A percentile compares a stretch with the other conserved stretches of the same genome.
phyloP scores from a whole-genome alignment of 1,140 invertebrate species.

The Lepidostoma basale region DNA sequence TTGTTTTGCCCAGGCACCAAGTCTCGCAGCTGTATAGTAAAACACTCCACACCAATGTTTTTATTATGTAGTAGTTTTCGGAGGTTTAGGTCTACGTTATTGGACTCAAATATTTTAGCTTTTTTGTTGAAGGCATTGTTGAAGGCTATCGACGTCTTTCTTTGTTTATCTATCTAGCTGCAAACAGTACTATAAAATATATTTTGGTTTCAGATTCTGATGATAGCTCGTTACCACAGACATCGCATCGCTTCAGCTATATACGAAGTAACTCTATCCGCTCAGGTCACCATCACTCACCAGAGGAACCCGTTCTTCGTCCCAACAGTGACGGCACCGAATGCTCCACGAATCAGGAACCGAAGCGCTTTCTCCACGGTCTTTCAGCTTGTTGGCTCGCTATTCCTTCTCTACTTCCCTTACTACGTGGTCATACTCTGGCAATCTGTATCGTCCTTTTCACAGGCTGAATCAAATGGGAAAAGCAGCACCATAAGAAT shows the following conservation, averaged over 20 bases:
- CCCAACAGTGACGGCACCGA: constrained; percentile 63
- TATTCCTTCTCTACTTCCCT: constrained; percentile 74
- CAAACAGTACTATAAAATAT: too few relatives aligned
- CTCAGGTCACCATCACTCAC: constrained; percentile 83
- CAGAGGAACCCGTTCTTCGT: constrained; percentile 77
- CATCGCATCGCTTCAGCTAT: constrained; percentile 84
- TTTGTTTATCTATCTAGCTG: too few relatives aligned
- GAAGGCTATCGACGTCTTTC: too few relatives aligned
- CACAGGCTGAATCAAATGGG: constrained; percentile 42
- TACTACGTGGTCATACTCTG: constrained; percentile 76
- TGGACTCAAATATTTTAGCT: too few relatives aligned
- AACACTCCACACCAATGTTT: too few relatives aligned
- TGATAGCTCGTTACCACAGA: constrained; percentile 80
- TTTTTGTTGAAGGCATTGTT: too few relatives aligned
- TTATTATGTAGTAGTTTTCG: too few relatives aligned
- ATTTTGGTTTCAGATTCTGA: constrained; percentile 64
- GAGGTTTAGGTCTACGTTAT: too few relatives aligned
- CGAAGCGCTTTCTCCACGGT: constrained; percentile 73
- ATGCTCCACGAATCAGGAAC: constrained; percentile 64
- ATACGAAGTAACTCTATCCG: constrained; percentile 81
- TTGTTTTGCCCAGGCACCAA: too few relatives aligned
- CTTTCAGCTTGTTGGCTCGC: constrained; percentile 72
- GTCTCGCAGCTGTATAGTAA: too few relatives aligned
- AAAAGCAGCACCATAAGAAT: constrained; percentile 38
- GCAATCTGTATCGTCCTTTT: constrained; percentile 61